Base-by-base conservation (phyloP, 2,113 vertebrate genomes). In the Suricata suricatta region DNA sequence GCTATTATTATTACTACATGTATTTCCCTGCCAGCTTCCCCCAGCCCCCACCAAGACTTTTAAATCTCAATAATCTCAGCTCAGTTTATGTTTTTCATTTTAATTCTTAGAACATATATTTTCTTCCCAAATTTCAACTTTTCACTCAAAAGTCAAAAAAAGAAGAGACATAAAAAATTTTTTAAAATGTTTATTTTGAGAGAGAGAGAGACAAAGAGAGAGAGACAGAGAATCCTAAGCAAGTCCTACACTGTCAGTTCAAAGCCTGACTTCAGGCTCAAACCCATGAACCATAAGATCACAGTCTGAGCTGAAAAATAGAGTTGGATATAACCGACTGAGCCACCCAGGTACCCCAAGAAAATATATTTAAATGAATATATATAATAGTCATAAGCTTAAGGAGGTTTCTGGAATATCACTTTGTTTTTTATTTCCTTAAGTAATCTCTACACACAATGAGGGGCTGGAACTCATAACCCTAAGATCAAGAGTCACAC, bases 21-120 rank as follows among this genome's bases (percentile, higher is more conserved):
- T 66, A 84, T 41, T 90, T 93, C 68, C n/a, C 68, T 88, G 33
- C 7, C 72, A 35, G 29, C 66, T 25, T 35, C 8, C 11, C 82
- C 3, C 7, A 44, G 50, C 50, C 50, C 50, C 1, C 23, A 19
- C 3, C 82, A 92, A 95, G 80, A 69, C 19, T 63, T 52, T 69
- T 27, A 38, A 27, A 80, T 81, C 19, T 72, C 14, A 93, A 69
- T 66, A 90, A 60, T 72, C 27, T 93, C 69, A 97, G 69, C 27
- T 72, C 35, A 74, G 12, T 38, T 94, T 52, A 74, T 80, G 31
- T 19, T 90, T 86, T 93, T 83, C 17, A 84, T 76, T 88, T 96
- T 88, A 90, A 79, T 83, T 95, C 14, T 4, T 68, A 29, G 31
- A 68, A 83, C 13, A 82, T 50, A 25, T 13, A n/a, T 38, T 38